phyloP scores from a whole-genome alignment of 2,113 vertebrate species.

The Colistium nudipinnis region DNA sequence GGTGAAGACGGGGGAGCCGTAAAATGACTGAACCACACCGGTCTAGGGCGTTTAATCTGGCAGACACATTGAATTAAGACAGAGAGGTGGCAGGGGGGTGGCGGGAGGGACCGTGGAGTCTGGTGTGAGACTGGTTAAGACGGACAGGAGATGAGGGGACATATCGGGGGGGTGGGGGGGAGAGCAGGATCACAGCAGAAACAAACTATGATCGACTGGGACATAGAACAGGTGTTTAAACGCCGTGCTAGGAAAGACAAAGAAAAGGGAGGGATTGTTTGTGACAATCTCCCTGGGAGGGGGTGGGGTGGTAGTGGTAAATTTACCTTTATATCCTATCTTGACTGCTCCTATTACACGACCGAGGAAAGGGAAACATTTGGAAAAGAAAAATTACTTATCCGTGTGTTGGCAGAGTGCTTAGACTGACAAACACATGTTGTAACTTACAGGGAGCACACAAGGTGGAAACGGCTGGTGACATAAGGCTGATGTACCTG shows the following conservation, averaged over 20 bases:
- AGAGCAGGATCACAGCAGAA: constrained; percentile 90
- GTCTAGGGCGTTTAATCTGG: constrained; percentile 94
- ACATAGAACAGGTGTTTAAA: constrained; percentile 94
- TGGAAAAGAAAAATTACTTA: constrained; percentile 82
- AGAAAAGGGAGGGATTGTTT: constrained; percentile 91
- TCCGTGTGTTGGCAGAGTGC: constrained; percentile 84
- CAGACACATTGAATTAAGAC: constrained; percentile 86
- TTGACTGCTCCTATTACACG: constrained; percentile 84
- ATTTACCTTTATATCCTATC: constrained; percentile 86
- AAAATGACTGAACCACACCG: constrained; percentile 86
- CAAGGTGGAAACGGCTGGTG: constrained; percentile 45
- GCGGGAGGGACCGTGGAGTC: constrained; percentile 77
- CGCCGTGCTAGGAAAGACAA: constrained; percentile 96
- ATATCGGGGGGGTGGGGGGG: constrained; percentile 84
- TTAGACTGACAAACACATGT: constrained; percentile 77
- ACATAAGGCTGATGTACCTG: constrained; percentile 61
- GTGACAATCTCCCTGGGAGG: constrained; percentile 94
- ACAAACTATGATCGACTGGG: constrained; percentile 92
- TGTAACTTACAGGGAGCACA: constrained; percentile 63
- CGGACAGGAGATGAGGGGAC: constrained; percentile 89
- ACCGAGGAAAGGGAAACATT: constrained; percentile 88
- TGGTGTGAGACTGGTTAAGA: constrained; percentile 89
- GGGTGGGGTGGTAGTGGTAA: constrained; percentile 56
- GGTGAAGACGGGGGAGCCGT: constrained; percentile 88
- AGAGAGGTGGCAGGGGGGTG: constrained; percentile 34